These are phyloP conservation scores for Halictus rubicundus DNA, from an alignment of 1,140 invertebrate species.

Conservation along the genomic window DNA sequence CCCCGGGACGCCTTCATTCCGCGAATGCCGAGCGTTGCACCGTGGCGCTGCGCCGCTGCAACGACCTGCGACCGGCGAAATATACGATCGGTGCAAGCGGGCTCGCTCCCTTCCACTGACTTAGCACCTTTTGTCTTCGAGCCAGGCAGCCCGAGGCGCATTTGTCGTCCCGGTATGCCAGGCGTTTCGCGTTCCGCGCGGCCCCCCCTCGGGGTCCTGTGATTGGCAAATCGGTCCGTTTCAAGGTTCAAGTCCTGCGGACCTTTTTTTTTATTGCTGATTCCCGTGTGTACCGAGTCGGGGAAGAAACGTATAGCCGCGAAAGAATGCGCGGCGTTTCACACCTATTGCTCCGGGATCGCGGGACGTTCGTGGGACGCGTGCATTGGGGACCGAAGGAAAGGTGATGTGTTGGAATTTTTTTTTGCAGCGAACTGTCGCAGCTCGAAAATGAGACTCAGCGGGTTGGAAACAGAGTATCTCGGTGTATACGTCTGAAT, in stretches of 20 bases:
- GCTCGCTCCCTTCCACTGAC: constrained; percentile 38
- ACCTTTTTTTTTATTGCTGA: neutral
- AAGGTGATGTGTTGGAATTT: no score
- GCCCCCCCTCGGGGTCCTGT: constrained; percentile 37
- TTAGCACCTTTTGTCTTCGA: constrained; percentile 60
- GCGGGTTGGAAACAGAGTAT: no score
- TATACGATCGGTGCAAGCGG: constrained; percentile 11
- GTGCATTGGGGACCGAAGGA: no score
- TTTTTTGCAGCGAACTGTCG: no score
- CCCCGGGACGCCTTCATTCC: constrained; percentile 24
- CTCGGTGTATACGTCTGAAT: no score
- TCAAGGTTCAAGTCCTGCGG: constrained; percentile 8
- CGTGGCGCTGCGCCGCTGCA: neutral
- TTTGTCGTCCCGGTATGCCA: constrained; percentile 57
- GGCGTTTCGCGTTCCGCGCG: constrained; percentile 42
- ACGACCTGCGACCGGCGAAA: constrained; percentile 11
- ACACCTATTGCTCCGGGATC: no score
- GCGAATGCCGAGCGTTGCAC: constrained; percentile 22
- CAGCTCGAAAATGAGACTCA: no score
- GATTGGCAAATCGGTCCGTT: constrained; percentile 54
- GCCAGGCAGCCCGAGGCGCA: constrained; percentile 15
- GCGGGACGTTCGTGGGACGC: no score
- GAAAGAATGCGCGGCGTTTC: no score
- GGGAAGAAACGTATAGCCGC: no score
- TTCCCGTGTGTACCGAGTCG: no score